Evolutionary conservation across 2,113 vertebrate species (phyloP), one percentile per base, ranked within the genome.

Genomic region (Tauraco erythrolophus): DNA sequence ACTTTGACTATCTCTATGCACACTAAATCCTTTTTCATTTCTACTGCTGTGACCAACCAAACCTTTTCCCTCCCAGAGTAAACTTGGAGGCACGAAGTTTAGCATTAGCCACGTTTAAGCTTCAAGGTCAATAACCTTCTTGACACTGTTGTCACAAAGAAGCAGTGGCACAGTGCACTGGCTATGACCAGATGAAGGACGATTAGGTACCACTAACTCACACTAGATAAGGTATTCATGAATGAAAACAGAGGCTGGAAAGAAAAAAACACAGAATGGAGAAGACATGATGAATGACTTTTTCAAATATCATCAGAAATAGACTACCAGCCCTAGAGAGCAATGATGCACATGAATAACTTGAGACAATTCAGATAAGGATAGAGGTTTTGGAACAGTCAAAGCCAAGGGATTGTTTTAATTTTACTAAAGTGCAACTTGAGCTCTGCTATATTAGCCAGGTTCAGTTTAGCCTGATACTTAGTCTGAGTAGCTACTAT

Each of bases 291-390:
- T 31, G 9, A 60, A 69, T 19, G 7, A 43, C 43, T 69, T 81
- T 48, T 81, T 14, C 45, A 78, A 91, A 53, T 4, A 31, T 18
- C 7, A 14, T 21, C 33, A 43, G 45, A 74, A 72, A 30, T 1
- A 75, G 56, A 54, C 21, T 33, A 30, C 9, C 14, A 60, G 33
- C 39, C n/a, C 25, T n/a, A 53, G 33, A 72, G 7, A 41, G 15
- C 12, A 45, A 23, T 45, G 62, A 60, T 30, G n/a, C 58, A 43
- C 9, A 33, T 2, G 13, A 91, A 53, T 16, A 48, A 48, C 15
- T 28, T 0, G 0, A 46, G 24, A 62, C 41, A 25, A 27, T 24
- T 68, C 60, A 70, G 28, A 7, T 14, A 60, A 28, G 21, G 35
- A 87, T 5, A n/a, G 1, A 22, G 28, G 27, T 60, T 91, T 57